phyloP scores from a whole-genome alignment of 2,797 vertebrate genomes.

The Merluccius polli region DNA sequence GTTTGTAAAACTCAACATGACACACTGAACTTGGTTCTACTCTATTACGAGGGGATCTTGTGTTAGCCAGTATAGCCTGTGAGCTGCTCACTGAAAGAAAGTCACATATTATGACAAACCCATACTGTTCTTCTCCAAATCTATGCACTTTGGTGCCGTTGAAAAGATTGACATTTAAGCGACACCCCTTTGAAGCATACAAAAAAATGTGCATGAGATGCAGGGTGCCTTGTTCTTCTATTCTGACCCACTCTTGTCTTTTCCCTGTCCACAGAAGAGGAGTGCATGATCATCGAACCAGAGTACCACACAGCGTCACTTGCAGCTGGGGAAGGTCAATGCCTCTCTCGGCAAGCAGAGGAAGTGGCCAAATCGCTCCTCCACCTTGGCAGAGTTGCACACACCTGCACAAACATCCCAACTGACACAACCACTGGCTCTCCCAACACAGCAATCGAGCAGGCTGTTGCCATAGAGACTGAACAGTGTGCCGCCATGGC shows the following conservation, averaged over 20 bases:
- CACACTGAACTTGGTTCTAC: background rate
- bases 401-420: conserved; percentile 24
- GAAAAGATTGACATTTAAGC: too few species aligned
- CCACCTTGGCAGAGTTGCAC: conserved; percentile 77
- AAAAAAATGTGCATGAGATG: background rate
- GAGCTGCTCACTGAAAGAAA: too few species aligned
- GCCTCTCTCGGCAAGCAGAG: conserved; percentile 48
- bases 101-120: too few species aligned
- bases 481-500: conserved; percentile 44
- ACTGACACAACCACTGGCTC: conserved; percentile 20
- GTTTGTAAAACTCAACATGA: background rate
- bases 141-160: too few species aligned
- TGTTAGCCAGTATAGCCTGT: too few species aligned
- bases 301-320: conserved; percentile 44
- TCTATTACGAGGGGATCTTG: background rate
- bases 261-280: conserved; percentile 62
- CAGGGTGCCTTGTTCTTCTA: conserved; percentile 34
- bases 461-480: conserved; percentile 57
- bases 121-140: too few species aligned
- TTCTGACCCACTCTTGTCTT: conserved; percentile 8
- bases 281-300: conserved; percentile 68
- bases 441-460: conserved; percentile 32
- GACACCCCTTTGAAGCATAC: too few species aligned
- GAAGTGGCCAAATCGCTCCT: conserved; percentile 85
- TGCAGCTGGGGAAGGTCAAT: conserved; percentile 30